Evolutionary conservation across 2,888 invertebrate genomes (phyloP).

Genomic region (Tridacna crocea): DNA sequence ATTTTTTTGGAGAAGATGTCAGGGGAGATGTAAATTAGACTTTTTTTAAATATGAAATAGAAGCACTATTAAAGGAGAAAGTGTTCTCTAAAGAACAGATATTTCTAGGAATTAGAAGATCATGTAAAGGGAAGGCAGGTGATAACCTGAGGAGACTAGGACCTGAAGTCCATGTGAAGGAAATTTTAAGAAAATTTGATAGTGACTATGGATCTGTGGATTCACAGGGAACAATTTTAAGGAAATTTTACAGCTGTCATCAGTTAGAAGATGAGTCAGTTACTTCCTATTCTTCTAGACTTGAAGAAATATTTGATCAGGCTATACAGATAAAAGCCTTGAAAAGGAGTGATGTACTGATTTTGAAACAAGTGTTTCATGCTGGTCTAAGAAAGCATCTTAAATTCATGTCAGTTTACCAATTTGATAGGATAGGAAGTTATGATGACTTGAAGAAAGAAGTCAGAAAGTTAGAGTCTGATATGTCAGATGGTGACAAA

Average conservation of each 20-base stretch:
- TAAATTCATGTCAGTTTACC: not conserved
- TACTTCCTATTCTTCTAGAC: too few relatives aligned
- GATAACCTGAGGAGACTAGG: not conserved
- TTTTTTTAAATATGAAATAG: constrained; percentile 18
- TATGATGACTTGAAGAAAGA: not conserved
- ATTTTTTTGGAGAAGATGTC: constrained; percentile 19
- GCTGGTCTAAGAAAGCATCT: not conserved
- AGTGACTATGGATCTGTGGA: not conserved
- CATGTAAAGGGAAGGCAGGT: not conserved
- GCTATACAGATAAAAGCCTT: too few relatives aligned
- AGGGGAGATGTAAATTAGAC: constrained; percentile 12
- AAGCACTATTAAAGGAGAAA: constrained; percentile 1
- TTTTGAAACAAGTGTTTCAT: too few relatives aligned
- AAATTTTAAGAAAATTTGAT: not conserved
- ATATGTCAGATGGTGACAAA: too few relatives aligned
- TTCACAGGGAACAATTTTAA: not conserved
- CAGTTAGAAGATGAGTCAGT: too few relatives aligned
- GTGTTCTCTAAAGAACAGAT: constrained; percentile 12
- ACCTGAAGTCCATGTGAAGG: not conserved
- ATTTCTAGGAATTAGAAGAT: not conserved
- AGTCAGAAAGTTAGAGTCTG: not conserved
- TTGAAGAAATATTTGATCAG: too few relatives aligned
- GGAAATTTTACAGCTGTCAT: too few relatives aligned
- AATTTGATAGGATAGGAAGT: not conserved
- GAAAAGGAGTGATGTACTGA: too few relatives aligned